Evolutionary conservation across 2,113 vertebrate species (phyloP), one percentile per base, ranked within the genome.

Genomic region (Grammomys dolichurus): DNA sequence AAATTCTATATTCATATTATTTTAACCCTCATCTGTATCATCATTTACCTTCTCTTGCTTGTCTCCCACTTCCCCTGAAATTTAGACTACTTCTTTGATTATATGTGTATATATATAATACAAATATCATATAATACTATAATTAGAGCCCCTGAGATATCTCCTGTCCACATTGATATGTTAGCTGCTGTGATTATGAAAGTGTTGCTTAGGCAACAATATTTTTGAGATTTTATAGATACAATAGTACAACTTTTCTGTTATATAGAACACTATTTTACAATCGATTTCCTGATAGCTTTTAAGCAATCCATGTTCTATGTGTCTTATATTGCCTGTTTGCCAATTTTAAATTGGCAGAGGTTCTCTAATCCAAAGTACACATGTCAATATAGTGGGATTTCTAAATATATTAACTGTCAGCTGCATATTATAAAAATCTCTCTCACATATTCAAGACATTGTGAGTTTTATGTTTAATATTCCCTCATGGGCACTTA

Each of bases 341-440:
- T 81, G 40, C 13, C 43, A 0, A 56, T 46, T 87, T 24, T 70
- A 90, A 31, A 69, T 4, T 13, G 3, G 6, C 9, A 73, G 58
- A 20, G 3, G 6, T 87, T 72, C n/a, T 91, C 26, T 77, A 31
- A 73, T 78, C 86, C 69, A 63, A 56, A 24, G 85, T n/a, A 86
- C 5, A 54, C 19, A 67, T 48, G 9, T 51, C 56, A 87, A 36
- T 19, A 54, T 2, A 88, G 5, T 43, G 36, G 67, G 24, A 87
- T 69, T 70, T 90, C 73, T 65, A 8, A 76, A 80, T 85, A 63
- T 60, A 94, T 65, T 85, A 75, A 43, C 33, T 65, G 10, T 86
- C 51, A 91, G 58, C 2, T 76, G 28, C n/a, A 33, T 4, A 46
- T 48, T 4, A 54, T 28, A 8, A 51, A 89, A 67, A 54, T 20